Evolutionary conservation across 2,888 invertebrate species (phyloP).

Genomic region (Lithosia quadra): DNA sequence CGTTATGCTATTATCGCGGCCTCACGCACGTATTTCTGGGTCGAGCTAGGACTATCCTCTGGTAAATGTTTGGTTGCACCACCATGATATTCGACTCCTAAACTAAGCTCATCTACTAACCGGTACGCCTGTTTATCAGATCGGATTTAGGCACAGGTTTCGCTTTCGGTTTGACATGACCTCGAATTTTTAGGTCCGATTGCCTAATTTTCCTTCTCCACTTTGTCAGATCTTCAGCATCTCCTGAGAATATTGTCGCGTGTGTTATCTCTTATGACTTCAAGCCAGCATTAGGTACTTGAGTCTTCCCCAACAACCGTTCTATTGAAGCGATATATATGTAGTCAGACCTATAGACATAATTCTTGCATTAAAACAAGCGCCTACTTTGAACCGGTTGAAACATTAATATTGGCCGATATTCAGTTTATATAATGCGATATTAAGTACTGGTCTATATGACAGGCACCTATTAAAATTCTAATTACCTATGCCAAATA

Average conservation of each 20-base stretch:
- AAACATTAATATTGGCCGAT: constrained; percentile 9
- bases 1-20: background rate
- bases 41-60: no score
- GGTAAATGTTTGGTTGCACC: no score
- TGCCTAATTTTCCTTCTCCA: no score
- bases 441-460: constrained; percentile 8
- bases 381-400: background rate
- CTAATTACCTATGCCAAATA: constrained; percentile 9
- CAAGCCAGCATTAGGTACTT: background rate
- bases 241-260: no score
- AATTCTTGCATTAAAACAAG: background rate
- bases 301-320: background rate
- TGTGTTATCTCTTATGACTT: no score
- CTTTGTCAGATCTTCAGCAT: no score
- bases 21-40: background rate
- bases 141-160: no score
- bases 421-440: background rate
- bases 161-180: no score
- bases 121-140: no score
- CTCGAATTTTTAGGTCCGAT: no score
- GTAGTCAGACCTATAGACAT: background rate
- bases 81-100: no score
- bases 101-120: no score
- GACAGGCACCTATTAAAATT: constrained; percentile 15
- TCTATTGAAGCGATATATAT: background rate